Evolutionary conservation across 92 coral and sea anemone species (phyloP).

Genomic region (Meandrina meandrites): DNA sequence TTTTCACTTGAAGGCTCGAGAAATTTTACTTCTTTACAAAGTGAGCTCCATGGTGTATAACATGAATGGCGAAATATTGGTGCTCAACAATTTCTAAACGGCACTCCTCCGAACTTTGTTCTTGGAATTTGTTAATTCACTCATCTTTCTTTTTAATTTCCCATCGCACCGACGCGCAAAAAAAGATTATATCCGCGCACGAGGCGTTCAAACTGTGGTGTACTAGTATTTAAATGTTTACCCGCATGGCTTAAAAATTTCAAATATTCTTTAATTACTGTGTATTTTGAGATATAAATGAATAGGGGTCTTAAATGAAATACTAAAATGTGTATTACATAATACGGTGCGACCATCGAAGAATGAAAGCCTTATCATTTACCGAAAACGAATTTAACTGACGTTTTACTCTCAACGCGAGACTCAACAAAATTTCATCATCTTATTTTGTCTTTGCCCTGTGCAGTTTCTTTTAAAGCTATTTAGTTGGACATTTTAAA

Average conservation of each 20-base stretch:
- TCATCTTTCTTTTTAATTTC: too few species aligned
- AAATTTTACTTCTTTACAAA: background rate
- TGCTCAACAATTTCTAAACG: too few species aligned
- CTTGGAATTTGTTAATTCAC: background rate
- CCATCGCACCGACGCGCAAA: conserved; percentile 1
- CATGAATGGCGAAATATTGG: background rate
- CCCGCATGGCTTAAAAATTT: background rate
- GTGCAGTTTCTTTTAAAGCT: background rate
- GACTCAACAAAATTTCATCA: background rate
- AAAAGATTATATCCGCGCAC: background rate
- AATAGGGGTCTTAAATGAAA: background rate
- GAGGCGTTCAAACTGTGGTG: background rate
- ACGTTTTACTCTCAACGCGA: background rate
- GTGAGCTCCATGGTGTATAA: background rate
- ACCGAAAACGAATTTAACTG: background rate
- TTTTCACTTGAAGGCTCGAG: too few species aligned
- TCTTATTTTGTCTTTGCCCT: background rate
- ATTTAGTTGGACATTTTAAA: background rate
- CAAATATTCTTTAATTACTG: background rate
- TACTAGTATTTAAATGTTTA: background rate
- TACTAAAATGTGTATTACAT: background rate
- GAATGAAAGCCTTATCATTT: background rate
- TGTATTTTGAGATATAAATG: background rate
- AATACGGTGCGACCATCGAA: background rate
- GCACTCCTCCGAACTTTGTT: too few species aligned